These are phyloP conservation scores for Eupithecia abbreviata DNA, from an alignment of 2,888 invertebrate genomes.

Conservation along the genomic window DNA sequence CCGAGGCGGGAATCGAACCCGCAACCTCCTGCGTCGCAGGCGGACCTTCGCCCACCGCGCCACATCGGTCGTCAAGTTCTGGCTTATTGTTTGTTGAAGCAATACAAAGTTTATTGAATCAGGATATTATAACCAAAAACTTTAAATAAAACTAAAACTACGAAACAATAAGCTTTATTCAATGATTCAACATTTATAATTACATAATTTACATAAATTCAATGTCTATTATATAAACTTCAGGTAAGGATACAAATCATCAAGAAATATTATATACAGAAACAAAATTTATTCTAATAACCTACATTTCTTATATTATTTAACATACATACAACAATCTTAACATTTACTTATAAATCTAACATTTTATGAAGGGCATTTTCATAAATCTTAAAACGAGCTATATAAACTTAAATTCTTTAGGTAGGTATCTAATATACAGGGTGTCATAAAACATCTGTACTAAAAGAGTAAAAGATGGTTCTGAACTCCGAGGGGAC, in stretches of 20 bases:
- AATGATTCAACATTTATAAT: constrained; percentile 55
- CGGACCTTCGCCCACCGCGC: too few species aligned
- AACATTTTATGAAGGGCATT: neutral
- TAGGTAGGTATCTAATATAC: neutral
- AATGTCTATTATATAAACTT: constrained; percentile 34
- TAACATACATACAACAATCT: constrained; percentile 1
- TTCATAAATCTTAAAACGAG: neutral
- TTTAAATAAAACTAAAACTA: constrained; percentile 27
- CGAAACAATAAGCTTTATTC: constrained; percentile 59
- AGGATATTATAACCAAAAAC: neutral
- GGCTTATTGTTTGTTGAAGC: neutral
- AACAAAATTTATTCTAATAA: neutral
- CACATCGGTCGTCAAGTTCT: too few species aligned
- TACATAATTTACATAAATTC: constrained; percentile 50
- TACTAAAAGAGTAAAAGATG: too few species aligned
- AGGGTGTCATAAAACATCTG: too few species aligned
- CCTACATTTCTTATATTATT: neutral
- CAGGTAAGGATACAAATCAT: constrained; percentile 27
- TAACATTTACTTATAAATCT: neutral
- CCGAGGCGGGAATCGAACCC: too few species aligned
- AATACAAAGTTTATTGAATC: neutral
- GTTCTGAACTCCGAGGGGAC: too few species aligned
- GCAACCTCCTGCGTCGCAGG: too few species aligned
- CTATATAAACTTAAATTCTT: neutral
- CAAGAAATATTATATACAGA: constrained; percentile 20